Base-by-base conservation (phyloP, 2,113 vertebrate genomes). In the Strix uralensis region DNA sequence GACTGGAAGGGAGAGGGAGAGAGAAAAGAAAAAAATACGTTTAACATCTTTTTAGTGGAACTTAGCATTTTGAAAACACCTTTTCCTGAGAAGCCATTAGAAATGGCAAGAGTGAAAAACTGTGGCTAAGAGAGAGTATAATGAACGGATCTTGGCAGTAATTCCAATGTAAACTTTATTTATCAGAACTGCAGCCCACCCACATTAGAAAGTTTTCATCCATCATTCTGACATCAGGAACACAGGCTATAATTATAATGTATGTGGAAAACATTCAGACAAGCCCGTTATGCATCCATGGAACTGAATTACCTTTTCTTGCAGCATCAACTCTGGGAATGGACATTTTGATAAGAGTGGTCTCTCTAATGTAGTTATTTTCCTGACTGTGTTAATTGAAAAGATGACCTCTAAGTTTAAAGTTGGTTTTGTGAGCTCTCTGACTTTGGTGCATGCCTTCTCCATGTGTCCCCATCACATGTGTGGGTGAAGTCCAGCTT, bases 111-210 rank as follows among this genome's bases (percentile, higher is more conserved):
- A 78, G 55, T 29, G 26, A 44, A 83, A 63, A 75, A 19, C 44
- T 49, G 38, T 22, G n/a, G 32, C 15, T 59, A 63, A 88, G 71
- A 92, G 90, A 78, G 86, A 87, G 65, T 75, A 49, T 91, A 97
- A 93, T 84, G 94, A 94, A 74, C 92, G 91, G 81, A 81, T 92
- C 66, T 91, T 95, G 81, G 91, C 11, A 46, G 42, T 79, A 92
- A 94, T 94, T 96, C 89, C 70, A 86, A 78, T 27, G 6, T 70
- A 85, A 93, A 81, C 87, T 79, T 25, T 89, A 93, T 79, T 25
- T 89, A 93, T 91, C 91, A 89, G 90, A 93, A 59, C 91, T 84
- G 90, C n/a, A 95, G 94, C 91, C 95, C 78, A 82, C 83, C 66
- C 88, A 26, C 70, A 44, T 47, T 36, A 71, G 90, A 47, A 94